Base-by-base conservation (phyloP, 2,888 invertebrate species). In the Sinelater perroti region DNA sequence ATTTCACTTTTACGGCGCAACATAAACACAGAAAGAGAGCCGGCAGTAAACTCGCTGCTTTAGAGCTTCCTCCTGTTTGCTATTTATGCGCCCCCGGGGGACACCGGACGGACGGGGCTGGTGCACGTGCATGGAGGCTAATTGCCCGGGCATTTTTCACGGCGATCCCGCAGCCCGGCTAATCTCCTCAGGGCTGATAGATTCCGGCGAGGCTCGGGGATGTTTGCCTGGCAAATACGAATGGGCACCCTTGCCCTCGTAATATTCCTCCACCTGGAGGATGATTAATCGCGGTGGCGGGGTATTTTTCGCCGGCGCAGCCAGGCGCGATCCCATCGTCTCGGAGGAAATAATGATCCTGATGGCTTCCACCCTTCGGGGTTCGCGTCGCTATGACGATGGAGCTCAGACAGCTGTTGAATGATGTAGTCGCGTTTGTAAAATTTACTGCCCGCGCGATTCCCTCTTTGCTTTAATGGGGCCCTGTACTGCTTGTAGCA, bases 101-200 rank as follows among this genome's bases (percentile, higher is more conserved):
- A 36, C 44, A 36, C 45, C 50, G 45, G 50, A 50, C 44, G 50
- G 50, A 50, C 28, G 56, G 35, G 56, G 56, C 50, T 56, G 56
- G 50, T 56, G 50, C 50, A 56, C 56, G 50, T 45, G 49, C 56
- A 56, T 44, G 56, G n/a, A n/a, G n/a, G n/a, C n/a, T n/a, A n/a
- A n/a, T n/a, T n/a, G n/a, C n/a, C n/a, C n/a, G n/a, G n/a, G 35
- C 28, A 36, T 50, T 50, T 50, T 50, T 38, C 36, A 28, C 17
- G 13, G 28, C 36, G 17, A 38, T 50, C 50, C 30, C 50, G 26
- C 36, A 53, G 36, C 36, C 46, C 45, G 24, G 35, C 31, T 53
- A 53, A 53, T 53, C 53, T 53, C 36, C 53, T 53, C 46, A 53
- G 38, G 40, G 45, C 38, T 45, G 53, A 53, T 53, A 45, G 53